Evolutionary conservation across 1,140 invertebrate genomes (phyloP).

Genomic region (Drepana arcuata): DNA sequence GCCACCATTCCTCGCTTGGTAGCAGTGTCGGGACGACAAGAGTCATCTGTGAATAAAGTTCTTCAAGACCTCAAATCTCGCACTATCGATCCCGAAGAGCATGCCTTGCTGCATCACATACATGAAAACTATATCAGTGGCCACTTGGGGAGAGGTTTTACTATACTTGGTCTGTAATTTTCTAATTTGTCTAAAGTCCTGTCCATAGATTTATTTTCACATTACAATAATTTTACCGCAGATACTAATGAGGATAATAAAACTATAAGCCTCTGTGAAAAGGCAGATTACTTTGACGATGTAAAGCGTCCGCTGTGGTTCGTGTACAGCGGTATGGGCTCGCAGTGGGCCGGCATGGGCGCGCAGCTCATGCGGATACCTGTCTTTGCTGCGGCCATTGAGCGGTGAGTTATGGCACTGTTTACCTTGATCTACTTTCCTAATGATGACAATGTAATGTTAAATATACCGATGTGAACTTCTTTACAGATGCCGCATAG

Average conservation of each 20-base stretch:
- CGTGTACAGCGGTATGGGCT: slow-evolving; percentile 91
- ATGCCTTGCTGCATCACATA: slow-evolving; percentile 60
- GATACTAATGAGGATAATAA: slow-evolving; percentile 71
- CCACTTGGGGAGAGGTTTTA: slow-evolving; percentile 72
- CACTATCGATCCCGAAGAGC: slow-evolving; percentile 65
- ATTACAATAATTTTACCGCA: slow-evolving; percentile 1
- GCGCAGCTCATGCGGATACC: slow-evolving; percentile 75
- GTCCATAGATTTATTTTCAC: not conserved
- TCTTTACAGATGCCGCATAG: slow-evolving; percentile 55
- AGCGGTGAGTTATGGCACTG: no score
- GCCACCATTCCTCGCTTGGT: slow-evolving; percentile 23
- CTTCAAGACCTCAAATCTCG: slow-evolving; percentile 13
- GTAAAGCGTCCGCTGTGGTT: slow-evolving; percentile 81
- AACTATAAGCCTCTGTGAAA: slow-evolving; percentile 38
- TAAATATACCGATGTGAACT: no score
- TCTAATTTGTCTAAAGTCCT: not conserved
- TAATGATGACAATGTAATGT: no score
- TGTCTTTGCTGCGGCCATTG: slow-evolving; percentile 80
- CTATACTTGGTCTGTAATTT: slow-evolving; percentile 37
- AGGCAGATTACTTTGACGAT: slow-evolving; percentile 69
- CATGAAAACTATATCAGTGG: slow-evolving; percentile 64
- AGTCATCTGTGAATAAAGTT: slow-evolving; percentile 12
- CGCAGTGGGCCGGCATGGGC: slow-evolving; percentile 90
- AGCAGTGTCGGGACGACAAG: slow-evolving; percentile 22
- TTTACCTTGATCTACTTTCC: no score